Conservation (phyloP, 2,888 invertebrate species). For the Xestia sexstrigata region DNA sequence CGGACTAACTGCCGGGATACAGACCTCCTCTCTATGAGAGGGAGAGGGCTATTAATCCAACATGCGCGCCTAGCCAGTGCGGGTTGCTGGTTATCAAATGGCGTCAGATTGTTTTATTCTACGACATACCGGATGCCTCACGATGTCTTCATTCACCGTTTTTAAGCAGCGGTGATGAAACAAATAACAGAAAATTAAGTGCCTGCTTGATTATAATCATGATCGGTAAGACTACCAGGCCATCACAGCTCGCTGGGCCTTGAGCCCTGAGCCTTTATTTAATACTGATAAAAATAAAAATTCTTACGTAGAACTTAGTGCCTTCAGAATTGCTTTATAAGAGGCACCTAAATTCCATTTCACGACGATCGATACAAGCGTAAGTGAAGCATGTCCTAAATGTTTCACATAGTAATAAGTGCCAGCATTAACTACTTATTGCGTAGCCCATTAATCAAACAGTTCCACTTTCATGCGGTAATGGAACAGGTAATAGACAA, state of each 20-base stretch:
- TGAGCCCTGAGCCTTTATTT: neutral
- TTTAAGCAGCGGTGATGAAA: neutral
- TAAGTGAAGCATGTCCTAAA: slow-evolving; percentile 48
- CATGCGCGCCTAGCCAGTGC: neutral
- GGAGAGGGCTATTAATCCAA: neutral
- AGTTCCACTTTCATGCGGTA: slow-evolving; percentile 42
- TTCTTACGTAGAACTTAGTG: neutral
- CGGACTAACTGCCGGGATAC: neutral
- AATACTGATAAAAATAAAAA: too few relatives aligned
- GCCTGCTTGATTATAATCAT: neutral
- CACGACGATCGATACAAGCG: slow-evolving; percentile 31
- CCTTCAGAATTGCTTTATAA: neutral
- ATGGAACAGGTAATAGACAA: slow-evolving; percentile 50
- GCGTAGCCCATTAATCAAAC: slow-evolving; percentile 59
- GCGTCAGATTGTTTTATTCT: neutral
- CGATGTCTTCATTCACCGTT: neutral
- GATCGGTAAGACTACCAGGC: neutral
- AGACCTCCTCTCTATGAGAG: too few relatives aligned
- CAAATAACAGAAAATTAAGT: neutral
- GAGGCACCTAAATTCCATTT: slow-evolving; percentile 5
- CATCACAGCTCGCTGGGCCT: neutral
- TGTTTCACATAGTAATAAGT: slow-evolving; percentile 42
- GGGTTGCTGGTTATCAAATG: neutral
- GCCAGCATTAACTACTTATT: slow-evolving; percentile 49
- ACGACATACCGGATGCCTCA: neutral